Evolutionary conservation across 2,113 vertebrate genomes (phyloP), one percentile per base, ranked within the genome.

Genomic region (Psettodes erumei): DNA sequence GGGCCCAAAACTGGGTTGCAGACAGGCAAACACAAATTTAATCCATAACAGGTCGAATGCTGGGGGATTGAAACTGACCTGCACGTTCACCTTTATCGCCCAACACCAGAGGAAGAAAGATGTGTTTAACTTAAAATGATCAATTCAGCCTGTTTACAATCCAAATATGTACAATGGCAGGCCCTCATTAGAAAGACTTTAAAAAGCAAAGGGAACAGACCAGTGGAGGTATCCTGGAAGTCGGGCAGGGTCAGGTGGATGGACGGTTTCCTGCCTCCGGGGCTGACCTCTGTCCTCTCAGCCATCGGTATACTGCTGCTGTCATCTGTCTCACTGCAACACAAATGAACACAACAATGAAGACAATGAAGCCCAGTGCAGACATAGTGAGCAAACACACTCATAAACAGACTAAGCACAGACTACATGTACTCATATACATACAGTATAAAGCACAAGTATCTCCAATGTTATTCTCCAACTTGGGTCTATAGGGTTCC

Each of bases 171-270:
- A 58, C 51, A 18, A 42, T n/a, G 35, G 38, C 47, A 27, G 25
- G 53, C 12, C 4, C 6, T 12, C 33, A 27, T 37, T 35, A 50
- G 12, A 28, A 38, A 45, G 16, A 45, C 10, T 45, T 68, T 6
- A 60, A 63, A 5, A 15, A 73, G 42, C 0, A 15, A n/a, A 67
- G 65, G 28, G 75, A 75, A 40, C 95, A 93, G 82, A 99, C 98
- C 95, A 0, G 95, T 96, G 72, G 97, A 96, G 0, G 91, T 66
- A 3, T 99, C 97, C 6, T 96, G 96, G 83, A 96, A 96, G 77
- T 99, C 96, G 0, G 98, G 98, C 8, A 99, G 93, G 1, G 93
- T 93, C 84, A 99, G 96, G 86, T 97, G 95, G 48, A 96, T 72
- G 77, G 71, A 95, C 89, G 0, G 54, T 53, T 89, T 92, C 62